phyloP scores from a whole-genome alignment of 2,888 invertebrate species.

The Thymelicus acteon region DNA sequence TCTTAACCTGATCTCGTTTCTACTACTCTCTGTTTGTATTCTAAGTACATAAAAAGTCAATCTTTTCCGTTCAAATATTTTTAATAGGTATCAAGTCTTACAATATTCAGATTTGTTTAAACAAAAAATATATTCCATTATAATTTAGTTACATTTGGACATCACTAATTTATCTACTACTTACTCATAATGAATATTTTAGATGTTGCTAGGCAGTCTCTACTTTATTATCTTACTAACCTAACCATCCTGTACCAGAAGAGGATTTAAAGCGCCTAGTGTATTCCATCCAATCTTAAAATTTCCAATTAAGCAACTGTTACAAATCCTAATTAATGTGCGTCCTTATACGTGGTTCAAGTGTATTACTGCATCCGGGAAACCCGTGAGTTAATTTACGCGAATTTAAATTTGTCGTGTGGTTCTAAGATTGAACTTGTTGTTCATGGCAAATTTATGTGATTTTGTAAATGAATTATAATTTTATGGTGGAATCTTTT shows the following conservation, averaged over 20 bases:
- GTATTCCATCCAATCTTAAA: conserved; percentile 26
- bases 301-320: conserved; percentile 41
- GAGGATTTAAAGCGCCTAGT: background rate
- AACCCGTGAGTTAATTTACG: conserved; percentile 26
- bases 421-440: background rate
- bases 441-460: background rate
- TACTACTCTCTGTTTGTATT: no score
- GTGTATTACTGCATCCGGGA: conserved; percentile 8
- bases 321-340: conserved; percentile 35
- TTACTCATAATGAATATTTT: no score
- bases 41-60: no score
- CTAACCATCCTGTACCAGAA: background rate
- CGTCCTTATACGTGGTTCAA: conserved; percentile 22
- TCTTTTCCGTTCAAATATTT: no score
- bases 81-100: no score
- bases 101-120: no score
- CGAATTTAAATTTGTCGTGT: conserved; percentile 9
- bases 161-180: no score
- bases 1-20: no score
- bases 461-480: background rate
- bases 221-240: background rate
- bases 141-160: no score
- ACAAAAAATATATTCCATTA: no score
- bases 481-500: background rate
- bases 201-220: background rate